A percentile compares a stretch with the other conserved stretches of the same genome.
Evolutionary conservation across 2,888 invertebrate genomes (phyloP).

Genomic region (Ligdia adustata): DNA sequence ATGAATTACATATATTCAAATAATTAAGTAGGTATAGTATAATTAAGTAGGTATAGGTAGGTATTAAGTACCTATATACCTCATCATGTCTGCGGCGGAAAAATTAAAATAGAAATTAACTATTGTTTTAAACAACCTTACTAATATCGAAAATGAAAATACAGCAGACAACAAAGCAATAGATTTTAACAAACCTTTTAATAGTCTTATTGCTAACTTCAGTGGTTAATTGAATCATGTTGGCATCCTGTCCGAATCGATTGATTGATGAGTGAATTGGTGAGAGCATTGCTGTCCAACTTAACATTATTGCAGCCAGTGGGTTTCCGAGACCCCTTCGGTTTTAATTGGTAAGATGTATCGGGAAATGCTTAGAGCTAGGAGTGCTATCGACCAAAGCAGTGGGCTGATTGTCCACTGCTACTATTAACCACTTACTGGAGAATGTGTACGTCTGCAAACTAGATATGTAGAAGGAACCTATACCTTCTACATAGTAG

Average conservation of each 20-base stretch:
- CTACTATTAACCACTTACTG: constrained; percentile 25
- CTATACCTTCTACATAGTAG: no score
- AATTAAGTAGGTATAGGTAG: no score
- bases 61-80: no score
- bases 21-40: no score
- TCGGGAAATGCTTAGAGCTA: constrained; percentile 29
- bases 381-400: constrained; percentile 31
- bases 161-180: no score
- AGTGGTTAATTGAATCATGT: constrained; percentile 15
- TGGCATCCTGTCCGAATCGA: constrained; percentile 16
- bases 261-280: constrained; percentile 13
- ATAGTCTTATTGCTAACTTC: not conserved
- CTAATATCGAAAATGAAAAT: no score
- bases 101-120: no score
- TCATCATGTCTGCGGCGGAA: no score
- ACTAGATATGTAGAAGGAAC: no score
- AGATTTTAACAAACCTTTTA: no score
- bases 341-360: constrained; percentile 26
- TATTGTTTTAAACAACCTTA: no score
- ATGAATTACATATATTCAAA: no score
- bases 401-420: constrained; percentile 27
- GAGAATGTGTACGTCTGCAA: constrained; percentile 28
- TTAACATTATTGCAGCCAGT: constrained; percentile 19
- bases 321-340: constrained; percentile 12
- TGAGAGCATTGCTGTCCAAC: constrained; percentile 18